Base-by-base conservation (phyloP, 2,797 vertebrate species). In the Pseudotriccus pelzelni region DNA sequence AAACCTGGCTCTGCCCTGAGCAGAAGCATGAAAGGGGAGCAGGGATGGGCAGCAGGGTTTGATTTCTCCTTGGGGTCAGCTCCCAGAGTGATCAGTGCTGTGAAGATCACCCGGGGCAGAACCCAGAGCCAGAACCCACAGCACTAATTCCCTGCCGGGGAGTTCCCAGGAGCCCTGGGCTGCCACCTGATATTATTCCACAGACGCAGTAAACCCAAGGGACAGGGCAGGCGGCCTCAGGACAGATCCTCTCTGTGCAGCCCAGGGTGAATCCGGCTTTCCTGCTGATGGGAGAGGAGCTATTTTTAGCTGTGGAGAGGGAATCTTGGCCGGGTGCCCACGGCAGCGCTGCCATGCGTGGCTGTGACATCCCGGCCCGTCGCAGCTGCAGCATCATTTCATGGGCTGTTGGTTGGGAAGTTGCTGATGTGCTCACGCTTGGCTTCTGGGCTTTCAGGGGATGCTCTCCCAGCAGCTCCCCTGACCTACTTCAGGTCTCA, bases 401-500 rank as follows among this genome's bases (percentile, higher is more conserved):
- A 49, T 8, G 92, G 78, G 41, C n/a, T 73, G 44, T 4, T 72
- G 68, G 21, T 62, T 0, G n/a, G 89, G 87, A 75, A 79, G 60
- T 41, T 76, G 76, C 73, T 92, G 92, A 87, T 77, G 75, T 44
- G 70, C 88, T 96, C 77, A 55, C 0, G 8, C 46, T 47, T n/a
- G 87, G 75, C 73, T 91, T 27, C 66, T 28, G 85, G 76, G 85
- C 89, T 91, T 91, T 37, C 83, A 84, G 75, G 74, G 80, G 91
- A 93, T 3, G n/a, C 87, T 86, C 19, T 46, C 66, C 79, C n/a
- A 19, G 72, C n/a, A 13, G 92, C 80, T 95, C 86, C 78, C 89
- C 76, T 95, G 96, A 96, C 97, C 96, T 94, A 94, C 86, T 96
- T 97, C 88, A 82, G 63, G 66, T 75, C 91, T 87, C 79, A 92